Evolutionary conservation across 2,113 vertebrate species (phyloP).

Genomic region (chimpanzee (Pan troglodytes)): NHGRI_mPanTro3-v2.1_pri NC_072403.2:94650001-94650500

Average conservation of each 20-base stretch:
- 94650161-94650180: background rate
- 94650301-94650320: background rate
- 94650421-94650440: background rate
- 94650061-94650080: background rate
- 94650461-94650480: background rate
- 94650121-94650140: background rate
- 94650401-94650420: background rate
- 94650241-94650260: background rate
- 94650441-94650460: background rate
- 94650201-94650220: background rate
- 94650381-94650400: background rate
- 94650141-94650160: background rate
- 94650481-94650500: background rate
- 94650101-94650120: background rate
- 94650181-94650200: background rate
- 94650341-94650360: background rate
- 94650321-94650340: accelerated
- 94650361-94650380: background rate
- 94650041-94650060: background rate
- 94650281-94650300: background rate
- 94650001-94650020: background rate
- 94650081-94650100: background rate
- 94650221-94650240: background rate
- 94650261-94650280: background rate
- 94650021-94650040: background rate